These are phyloP conservation scores for Nephrotoma guestfalica DNA, from an alignment of 2,888 invertebrate genomes.

Conservation along the genomic window DNA sequence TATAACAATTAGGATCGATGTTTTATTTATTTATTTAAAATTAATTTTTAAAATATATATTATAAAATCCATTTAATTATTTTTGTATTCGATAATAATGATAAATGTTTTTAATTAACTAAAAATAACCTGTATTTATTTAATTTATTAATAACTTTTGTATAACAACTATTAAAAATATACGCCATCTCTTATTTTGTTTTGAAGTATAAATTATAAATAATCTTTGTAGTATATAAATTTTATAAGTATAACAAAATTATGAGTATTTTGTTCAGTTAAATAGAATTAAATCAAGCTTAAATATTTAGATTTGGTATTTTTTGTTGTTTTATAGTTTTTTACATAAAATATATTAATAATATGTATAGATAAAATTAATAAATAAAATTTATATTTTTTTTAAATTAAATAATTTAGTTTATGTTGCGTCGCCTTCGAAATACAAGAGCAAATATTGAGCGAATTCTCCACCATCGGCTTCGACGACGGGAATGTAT, in stretches of 20 bases:
- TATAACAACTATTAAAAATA: not conserved
- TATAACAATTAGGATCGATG: not conserved
- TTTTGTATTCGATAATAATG: not conserved
- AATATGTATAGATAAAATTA: not conserved
- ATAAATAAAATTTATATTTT: not conserved
- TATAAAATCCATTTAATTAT: not conserved
- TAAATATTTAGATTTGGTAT: not conserved
- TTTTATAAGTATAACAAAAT: not conserved
- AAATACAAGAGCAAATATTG: conserved; percentile 71
- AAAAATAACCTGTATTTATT: not conserved
- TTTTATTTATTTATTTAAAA: not conserved
- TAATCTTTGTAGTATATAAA: not conserved
- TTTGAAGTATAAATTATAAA: not conserved
- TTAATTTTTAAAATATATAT: not conserved
- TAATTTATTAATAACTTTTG: not conserved
- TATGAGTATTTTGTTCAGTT: not conserved
- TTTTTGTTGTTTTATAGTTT: not conserved
- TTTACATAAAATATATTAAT: not conserved
- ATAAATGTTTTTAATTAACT: not conserved
- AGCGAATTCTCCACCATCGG: conserved; percentile 69
- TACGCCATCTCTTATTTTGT: not conserved
- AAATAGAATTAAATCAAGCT: not conserved
- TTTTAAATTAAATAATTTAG: conserved; percentile 14
- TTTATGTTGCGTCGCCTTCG: conserved; percentile 29
- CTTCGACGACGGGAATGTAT: conserved; percentile 46